Evolutionary conservation across 2,113 vertebrate species (phyloP).

Genomic region (Centropus unirufus): DNA sequence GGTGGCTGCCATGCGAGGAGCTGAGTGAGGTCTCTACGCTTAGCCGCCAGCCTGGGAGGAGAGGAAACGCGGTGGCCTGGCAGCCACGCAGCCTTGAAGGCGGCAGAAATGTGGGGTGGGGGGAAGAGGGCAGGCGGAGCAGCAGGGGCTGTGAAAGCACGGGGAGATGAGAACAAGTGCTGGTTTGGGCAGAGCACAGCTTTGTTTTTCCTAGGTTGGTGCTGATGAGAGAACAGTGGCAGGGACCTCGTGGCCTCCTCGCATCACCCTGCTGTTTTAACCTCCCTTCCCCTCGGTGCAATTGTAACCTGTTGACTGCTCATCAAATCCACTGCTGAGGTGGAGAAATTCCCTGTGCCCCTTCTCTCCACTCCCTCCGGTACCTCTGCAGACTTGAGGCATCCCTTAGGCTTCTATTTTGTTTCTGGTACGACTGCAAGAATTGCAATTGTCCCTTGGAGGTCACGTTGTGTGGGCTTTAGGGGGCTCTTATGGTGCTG

Average conservation of each 20-base stretch:
- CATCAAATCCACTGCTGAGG: background rate
- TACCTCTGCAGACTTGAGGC: accelerated
- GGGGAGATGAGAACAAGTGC: background rate
- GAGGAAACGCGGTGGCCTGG: accelerated
- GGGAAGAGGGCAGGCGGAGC: accelerated
- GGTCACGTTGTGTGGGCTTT: background rate
- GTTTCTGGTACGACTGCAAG: background rate
- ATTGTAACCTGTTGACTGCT: background rate
- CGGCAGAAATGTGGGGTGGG: accelerated
- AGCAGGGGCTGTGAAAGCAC: background rate
- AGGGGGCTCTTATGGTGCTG: accelerated
- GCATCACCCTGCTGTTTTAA: accelerated
- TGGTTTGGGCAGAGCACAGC: background rate
- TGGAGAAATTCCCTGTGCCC: background rate
- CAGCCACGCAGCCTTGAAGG: too few species aligned
- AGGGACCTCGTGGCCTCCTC: background rate
- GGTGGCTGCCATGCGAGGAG: accelerated
- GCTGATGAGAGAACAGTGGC: background rate
- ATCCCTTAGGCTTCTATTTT: background rate
- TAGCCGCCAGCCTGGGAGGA: accelerated
- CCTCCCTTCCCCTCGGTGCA: accelerated
- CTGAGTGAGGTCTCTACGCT: accelerated
- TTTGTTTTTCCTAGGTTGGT: background rate
- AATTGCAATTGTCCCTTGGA: background rate
- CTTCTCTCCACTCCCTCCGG: accelerated